Percentiles rank a stretch among this genome's conserved stretches.
These are phyloP conservation scores for Cerceris ruficornis DNA, from an alignment of 2,888 invertebrate genomes.

Conservation along the genomic window DNA sequence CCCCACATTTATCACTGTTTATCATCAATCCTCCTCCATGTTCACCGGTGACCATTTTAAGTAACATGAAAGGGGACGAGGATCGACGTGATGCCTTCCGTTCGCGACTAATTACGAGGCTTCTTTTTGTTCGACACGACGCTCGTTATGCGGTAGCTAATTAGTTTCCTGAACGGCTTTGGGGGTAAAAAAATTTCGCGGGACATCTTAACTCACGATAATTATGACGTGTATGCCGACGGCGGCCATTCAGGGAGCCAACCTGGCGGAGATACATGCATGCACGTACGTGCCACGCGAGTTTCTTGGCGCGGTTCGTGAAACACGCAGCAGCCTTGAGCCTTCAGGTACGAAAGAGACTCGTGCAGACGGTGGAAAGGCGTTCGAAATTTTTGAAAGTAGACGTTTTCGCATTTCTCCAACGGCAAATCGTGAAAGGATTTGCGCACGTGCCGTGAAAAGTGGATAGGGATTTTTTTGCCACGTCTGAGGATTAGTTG, in stretches of 20 bases:
- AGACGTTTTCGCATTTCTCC: too few relatives aligned
- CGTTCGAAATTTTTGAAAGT: too few relatives aligned
- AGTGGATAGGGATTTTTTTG: too few relatives aligned
- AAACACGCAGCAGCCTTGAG: not conserved
- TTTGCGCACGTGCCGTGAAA: too few relatives aligned
- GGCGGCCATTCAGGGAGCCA: conserved; percentile 16
- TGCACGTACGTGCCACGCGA: conserved; percentile 14
- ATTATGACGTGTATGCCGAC: conserved; percentile 37
- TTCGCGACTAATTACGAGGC: conserved; percentile 53
- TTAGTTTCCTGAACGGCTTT: conserved; percentile 56
- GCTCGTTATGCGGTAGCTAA: conserved; percentile 61
- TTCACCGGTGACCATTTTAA: conserved; percentile 19
- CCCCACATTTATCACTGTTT: not conserved
- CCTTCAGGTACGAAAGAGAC: too few relatives aligned
- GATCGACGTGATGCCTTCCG: conserved; percentile 44
- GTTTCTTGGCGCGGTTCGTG: conserved; percentile 25
- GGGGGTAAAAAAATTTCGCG: conserved; percentile 23
- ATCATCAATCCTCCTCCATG: not conserved
- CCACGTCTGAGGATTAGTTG: too few relatives aligned
- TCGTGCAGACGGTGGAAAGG: too few relatives aligned
- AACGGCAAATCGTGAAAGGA: too few relatives aligned
- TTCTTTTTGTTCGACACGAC: conserved; percentile 47
- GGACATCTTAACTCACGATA: conserved; percentile 52
- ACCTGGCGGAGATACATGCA: too few relatives aligned
- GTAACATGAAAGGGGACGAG: conserved; percentile 2